Conservation (phyloP, 2,113 vertebrate species). For the Geococcyx californianus region DNA sequence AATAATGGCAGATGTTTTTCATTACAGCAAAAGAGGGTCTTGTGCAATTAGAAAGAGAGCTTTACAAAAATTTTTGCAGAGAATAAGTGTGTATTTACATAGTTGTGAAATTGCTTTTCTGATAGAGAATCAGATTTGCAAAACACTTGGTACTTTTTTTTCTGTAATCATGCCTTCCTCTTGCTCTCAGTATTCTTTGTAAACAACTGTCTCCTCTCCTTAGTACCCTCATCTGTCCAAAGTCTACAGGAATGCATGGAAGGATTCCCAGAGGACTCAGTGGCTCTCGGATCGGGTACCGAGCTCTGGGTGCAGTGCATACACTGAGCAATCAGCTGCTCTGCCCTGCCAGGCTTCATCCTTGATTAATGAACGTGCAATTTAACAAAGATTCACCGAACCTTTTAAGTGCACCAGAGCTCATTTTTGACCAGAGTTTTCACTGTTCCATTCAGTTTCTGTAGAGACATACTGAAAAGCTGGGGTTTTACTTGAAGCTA, state of each 20-base stretch:
- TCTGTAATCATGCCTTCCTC: not conserved
- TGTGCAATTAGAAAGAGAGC: slow-evolving; percentile 23
- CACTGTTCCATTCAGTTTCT: not conserved
- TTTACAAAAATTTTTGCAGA: not conserved
- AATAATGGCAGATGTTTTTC: slow-evolving; percentile 24
- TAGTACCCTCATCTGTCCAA: not conserved
- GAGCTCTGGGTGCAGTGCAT: not conserved
- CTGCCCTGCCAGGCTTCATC: not conserved
- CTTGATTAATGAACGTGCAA: not conserved
- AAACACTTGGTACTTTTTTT: not conserved
- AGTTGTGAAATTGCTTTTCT: slow-evolving; percentile 32
- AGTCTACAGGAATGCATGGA: not conserved
- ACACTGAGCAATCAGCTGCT: not conserved
- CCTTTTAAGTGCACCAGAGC: not conserved
- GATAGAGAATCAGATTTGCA: slow-evolving; percentile 41
- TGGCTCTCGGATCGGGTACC: not conserved
- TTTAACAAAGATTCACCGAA: not conserved
- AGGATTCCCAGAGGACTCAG: not conserved
- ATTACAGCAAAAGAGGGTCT: slow-evolving; percentile 31
- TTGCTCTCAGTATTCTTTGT: not conserved
- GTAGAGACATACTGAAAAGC: not conserved
- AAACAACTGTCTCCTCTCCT: not conserved
- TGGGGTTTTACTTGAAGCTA: not conserved
- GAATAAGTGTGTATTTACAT: slow-evolving; percentile 20
- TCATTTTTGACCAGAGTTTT: not conserved